A percentile compares a stretch with the other conserved stretches of the same genome.
Conservation (phyloP, 2,797 vertebrate genomes). For the Gastrophryne carolinensis region DNA sequence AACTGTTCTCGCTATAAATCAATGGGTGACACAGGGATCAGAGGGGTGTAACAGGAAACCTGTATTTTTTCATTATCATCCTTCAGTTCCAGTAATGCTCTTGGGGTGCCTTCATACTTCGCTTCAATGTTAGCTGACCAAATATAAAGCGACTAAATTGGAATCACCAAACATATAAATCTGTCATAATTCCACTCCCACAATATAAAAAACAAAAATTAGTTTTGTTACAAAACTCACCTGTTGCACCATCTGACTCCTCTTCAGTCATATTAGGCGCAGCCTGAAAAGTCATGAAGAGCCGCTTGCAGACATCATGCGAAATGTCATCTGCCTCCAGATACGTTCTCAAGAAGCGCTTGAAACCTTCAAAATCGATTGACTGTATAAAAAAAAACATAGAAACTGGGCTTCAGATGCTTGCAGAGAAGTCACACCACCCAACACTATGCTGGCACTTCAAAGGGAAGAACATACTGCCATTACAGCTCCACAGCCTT, state of each 20-base stretch:
- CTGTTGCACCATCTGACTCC: conserved; percentile 12
- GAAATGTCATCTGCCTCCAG: conserved; percentile 83
- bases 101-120: no score
- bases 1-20: no score
- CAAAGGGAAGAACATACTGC: not conserved
- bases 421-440: not conserved
- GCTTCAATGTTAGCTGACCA: no score
- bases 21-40: no score
- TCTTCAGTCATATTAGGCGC: conserved; percentile 49
- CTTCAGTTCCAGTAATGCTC: no score
- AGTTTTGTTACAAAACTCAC: not conserved
- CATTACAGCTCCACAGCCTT: no score
- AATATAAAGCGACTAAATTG: no score
- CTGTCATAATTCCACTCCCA: no score
- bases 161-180: no score
- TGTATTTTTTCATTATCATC: no score
- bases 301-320: conserved; percentile 75
- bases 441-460: not conserved
- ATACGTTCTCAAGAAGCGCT: conserved; percentile 85
- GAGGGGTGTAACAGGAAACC: no score
- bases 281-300: conserved; percentile 86
- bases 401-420: not conserved
- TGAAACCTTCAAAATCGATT: conserved; percentile 85
- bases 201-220: no score
- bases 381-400: conserved; percentile 63